A percentile compares a stretch with the other conserved stretches of the same genome.
Conservation (phyloP, 37 sponge, comb jelly and placozoan genomes). For the Spongia lamella region DNA sequence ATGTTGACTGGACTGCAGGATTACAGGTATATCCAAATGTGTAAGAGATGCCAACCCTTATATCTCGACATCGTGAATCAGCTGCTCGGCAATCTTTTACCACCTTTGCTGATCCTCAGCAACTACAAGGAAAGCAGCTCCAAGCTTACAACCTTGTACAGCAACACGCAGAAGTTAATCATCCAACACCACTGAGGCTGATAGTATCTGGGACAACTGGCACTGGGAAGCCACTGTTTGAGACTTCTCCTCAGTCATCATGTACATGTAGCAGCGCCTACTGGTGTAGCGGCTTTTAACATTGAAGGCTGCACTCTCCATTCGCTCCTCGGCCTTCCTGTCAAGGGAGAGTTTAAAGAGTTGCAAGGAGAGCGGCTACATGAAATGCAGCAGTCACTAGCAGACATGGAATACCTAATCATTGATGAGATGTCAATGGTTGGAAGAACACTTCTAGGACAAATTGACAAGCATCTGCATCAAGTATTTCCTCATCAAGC, state of each 20-base stretch:
- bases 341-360: conserved; percentile 34
- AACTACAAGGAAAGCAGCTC: conserved; percentile 39
- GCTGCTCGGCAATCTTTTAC: conserved; percentile 16
- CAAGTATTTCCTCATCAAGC: conserved; percentile 36
- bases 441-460: conserved; percentile 43
- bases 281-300: conserved; percentile 60
- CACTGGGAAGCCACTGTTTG: conserved; percentile 45
- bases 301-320: conserved; percentile 45
- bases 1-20: conserved; percentile 13
- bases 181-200: conserved; percentile 15
- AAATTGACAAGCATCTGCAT: conserved; percentile 37
- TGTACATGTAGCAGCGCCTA: conserved; percentile 47
- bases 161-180: background rate
- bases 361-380: conserved; percentile 32
- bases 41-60: conserved; percentile 19
- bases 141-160: conserved; percentile 38
- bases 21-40: conserved; percentile 35
- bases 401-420: conserved; percentile 48
- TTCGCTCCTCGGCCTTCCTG: conserved; percentile 38
- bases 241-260: conserved; percentile 23
- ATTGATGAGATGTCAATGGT: conserved; percentile 64
- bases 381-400: conserved; percentile 32
- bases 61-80: background rate
- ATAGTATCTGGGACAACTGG: conserved; percentile 42
- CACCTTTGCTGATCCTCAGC: conserved; percentile 28